A percentile compares a stretch with the other conserved stretches of the same genome.
Conservation (phyloP, 2,113 vertebrate species). For the Phasianus colchicus region DNA sequence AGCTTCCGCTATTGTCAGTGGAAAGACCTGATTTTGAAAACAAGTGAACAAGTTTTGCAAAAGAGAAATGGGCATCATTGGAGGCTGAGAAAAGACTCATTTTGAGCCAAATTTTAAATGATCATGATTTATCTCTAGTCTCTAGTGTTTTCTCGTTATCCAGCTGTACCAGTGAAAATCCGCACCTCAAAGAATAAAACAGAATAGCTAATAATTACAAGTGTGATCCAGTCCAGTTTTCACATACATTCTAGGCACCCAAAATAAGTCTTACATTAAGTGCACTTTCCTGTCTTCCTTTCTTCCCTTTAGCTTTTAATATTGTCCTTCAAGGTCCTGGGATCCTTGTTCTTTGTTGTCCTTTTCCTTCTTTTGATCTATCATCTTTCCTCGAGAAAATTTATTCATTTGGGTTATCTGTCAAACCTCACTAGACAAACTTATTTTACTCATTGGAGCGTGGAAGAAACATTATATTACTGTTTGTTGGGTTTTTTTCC, state of each 20-base stretch:
- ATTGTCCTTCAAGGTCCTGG: not conserved
- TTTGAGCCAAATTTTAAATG: not conserved
- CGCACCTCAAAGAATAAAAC: not conserved
- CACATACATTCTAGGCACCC: not conserved
- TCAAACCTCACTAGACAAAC: not conserved
- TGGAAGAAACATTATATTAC: not conserved
- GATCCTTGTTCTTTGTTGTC: not conserved
- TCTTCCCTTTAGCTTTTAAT: not conserved
- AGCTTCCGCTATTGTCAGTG: not conserved
- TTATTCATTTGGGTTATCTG: not conserved
- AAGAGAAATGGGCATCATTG: not conserved
- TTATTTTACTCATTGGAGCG: not conserved
- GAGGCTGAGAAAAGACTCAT: not conserved
- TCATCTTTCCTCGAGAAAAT: not conserved
- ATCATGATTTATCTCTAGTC: accelerated
- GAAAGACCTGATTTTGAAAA: not conserved
- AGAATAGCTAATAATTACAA: not conserved
- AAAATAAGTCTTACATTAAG: not conserved
- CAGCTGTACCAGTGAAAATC: not conserved
- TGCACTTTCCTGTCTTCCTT: not conserved
- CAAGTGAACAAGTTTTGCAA: not conserved
- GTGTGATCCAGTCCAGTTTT: not conserved
- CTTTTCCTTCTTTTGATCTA: not conserved
- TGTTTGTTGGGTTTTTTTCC: not conserved
- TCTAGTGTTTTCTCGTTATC: not conserved